Percentiles rank a stretch among this genome's conserved stretches.
Evolutionary conservation across 2,113 vertebrate genomes (phyloP).

Genomic region (Malaclemys terrapin): DNA sequence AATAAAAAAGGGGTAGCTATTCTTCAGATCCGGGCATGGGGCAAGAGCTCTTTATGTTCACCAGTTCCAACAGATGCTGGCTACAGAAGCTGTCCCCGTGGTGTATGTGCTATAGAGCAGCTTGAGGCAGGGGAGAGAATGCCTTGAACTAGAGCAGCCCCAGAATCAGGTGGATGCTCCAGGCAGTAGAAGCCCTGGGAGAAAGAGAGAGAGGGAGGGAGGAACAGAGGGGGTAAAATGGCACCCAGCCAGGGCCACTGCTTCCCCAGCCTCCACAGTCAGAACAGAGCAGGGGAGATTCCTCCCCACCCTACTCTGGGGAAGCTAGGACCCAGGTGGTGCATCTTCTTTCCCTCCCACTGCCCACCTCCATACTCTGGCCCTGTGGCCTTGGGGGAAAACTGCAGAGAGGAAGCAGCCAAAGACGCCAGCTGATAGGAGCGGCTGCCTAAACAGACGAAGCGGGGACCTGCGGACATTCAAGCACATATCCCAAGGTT

Average conservation of each 20-base stretch:
- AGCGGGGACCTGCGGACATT: too few species aligned
- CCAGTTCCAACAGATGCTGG: not conserved
- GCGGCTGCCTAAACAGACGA: not conserved
- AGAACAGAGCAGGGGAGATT: too few species aligned
- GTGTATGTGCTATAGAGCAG: not conserved
- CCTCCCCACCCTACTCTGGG: not conserved
- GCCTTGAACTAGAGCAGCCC: not conserved
- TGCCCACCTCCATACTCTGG: not conserved
- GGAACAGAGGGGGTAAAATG: not conserved
- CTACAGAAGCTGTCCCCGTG: too few species aligned
- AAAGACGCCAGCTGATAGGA: not conserved
- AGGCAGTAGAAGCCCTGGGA: not conserved
- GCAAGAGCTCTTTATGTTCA: not conserved
- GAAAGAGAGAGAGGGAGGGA: not conserved
- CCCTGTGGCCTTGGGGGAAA: not conserved
- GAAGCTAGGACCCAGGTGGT: not conserved
- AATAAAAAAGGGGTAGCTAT: not conserved
- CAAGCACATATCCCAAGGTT: too few species aligned
- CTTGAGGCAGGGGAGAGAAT: not conserved
- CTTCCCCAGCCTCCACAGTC: too few species aligned
- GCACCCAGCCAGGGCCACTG: too few species aligned
- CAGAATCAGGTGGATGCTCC: too few species aligned
- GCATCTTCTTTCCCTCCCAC: not conserved
- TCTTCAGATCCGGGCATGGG: not conserved
- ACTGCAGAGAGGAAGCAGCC: not conserved